Evolutionary conservation across 2,888 invertebrate species (phyloP).

Genomic region (Sabellastarte sp.): DNA sequence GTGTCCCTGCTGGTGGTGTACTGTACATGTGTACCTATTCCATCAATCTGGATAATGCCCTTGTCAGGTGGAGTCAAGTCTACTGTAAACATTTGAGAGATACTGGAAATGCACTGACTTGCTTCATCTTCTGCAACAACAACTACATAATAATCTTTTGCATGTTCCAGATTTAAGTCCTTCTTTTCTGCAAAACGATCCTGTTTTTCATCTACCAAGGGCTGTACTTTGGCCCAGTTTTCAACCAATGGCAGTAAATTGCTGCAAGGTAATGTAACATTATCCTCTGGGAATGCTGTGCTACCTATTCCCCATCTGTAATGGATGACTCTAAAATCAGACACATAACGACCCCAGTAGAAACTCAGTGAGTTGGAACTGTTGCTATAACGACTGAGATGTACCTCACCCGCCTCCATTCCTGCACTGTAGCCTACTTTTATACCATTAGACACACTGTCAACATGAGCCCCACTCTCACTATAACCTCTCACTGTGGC

Average conservation of each 20-base stretch:
- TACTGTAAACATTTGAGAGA: neutral
- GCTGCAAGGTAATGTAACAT: neutral
- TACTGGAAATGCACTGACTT: neutral
- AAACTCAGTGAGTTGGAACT: neutral
- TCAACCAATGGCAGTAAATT: neutral
- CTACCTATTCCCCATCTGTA: constrained; percentile 2
- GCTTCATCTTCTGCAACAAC: constrained; percentile 1
- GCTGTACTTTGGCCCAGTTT: neutral
- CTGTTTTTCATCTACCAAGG: neutral
- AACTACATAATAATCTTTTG: neutral
- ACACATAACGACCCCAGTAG: neutral
- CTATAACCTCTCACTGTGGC: neutral
- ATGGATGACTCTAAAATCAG: neutral
- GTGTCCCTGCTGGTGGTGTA: neutral
- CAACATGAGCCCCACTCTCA: neutral
- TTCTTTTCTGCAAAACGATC: neutral
- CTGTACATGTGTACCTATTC: neutral
- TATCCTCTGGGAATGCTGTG: neutral
- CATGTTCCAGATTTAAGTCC: neutral
- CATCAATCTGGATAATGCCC: neutral
- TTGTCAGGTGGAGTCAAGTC: neutral
- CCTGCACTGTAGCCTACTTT: neutral
- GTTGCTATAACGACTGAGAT: neutral
- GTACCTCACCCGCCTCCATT: neutral
- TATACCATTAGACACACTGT: neutral